Conservation (phyloP, 2,888 invertebrate genomes). For the Zaprionus lineosus region DNA sequence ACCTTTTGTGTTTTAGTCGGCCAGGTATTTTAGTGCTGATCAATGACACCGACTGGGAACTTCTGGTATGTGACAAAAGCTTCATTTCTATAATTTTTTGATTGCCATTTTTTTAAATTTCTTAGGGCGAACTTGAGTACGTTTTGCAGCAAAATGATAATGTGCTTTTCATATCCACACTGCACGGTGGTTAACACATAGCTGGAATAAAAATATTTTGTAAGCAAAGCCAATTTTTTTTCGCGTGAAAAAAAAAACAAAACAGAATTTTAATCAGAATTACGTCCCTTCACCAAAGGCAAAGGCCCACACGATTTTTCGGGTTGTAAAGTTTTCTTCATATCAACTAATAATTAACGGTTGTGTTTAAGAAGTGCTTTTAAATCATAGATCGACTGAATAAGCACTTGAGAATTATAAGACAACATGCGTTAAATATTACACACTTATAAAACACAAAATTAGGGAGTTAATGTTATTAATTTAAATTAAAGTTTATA, state of each 20-base stretch:
- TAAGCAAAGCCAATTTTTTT: not conserved
- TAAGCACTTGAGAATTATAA: constrained; percentile 53
- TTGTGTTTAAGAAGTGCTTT: too few relatives aligned
- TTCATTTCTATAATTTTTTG: too few relatives aligned
- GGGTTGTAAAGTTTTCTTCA: constrained; percentile 69
- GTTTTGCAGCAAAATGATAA: constrained; percentile 87
- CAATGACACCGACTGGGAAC: constrained; percentile 98
- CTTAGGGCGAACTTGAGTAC: constrained; percentile 87
- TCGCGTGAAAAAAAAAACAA: constrained; percentile 10
- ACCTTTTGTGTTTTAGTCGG: constrained; percentile 81
- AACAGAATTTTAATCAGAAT: constrained; percentile 58
- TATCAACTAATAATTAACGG: rapidly evolving
- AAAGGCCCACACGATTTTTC: constrained; percentile 74
- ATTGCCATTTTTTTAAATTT: too few relatives aligned
- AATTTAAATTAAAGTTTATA: too few relatives aligned
- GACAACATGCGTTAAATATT: too few relatives aligned
- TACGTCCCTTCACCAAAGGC: constrained; percentile 68
- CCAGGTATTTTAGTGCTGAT: constrained; percentile 97
- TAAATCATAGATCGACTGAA: constrained; percentile 3
- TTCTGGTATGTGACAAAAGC: constrained; percentile 86
- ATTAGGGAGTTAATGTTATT: too few relatives aligned
- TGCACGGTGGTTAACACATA: constrained; percentile 89
- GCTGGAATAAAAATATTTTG: not conserved
- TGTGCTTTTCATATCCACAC: constrained; percentile 91
- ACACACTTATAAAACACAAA: too few relatives aligned